Evolutionary conservation across 2,888 invertebrate genomes (phyloP).

Genomic region (Drosophila multiciliata): DNA sequence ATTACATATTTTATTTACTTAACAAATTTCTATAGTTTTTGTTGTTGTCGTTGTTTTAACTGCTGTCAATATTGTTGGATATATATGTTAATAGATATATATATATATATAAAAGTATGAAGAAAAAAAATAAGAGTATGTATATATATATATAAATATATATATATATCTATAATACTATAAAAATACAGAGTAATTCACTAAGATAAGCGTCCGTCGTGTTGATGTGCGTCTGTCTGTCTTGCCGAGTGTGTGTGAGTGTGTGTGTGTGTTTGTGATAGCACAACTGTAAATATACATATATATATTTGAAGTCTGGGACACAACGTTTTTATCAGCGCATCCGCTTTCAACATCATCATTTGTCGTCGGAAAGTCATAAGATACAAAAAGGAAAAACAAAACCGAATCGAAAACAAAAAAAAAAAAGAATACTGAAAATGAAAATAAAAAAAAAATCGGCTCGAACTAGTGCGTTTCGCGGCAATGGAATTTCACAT

Average conservation of each 20-base stretch:
- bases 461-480: constrained; percentile 5
- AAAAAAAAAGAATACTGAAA: constrained; percentile 5
- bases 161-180: constrained; percentile 54
- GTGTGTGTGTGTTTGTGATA: constrained; percentile 22
- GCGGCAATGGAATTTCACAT: constrained; percentile 47
- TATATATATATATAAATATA: constrained; percentile 15
- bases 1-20: constrained; percentile 33
- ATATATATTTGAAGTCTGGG: constrained; percentile 32
- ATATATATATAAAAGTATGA: constrained; percentile 13
- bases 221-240: constrained; percentile 7
- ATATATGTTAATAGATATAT: constrained; percentile 1
- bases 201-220: constrained; percentile 60
- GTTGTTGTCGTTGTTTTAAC: constrained; percentile 7
- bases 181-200: constrained; percentile 58
- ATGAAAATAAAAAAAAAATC: constrained; percentile 14
- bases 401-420: constrained; percentile 16
- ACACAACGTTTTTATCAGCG: constrained; percentile 60
- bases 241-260: constrained; percentile 1
- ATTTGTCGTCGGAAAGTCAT: constrained; percentile 60
- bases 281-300: constrained; percentile 4
- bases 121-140: constrained; percentile 8
- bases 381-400: constrained; percentile 51
- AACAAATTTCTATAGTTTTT: constrained; percentile 16
- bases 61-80: constrained; percentile 10
- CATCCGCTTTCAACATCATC: constrained; percentile 66